Evolutionary conservation across 2,888 invertebrate species (phyloP).

Genomic region (Camponotus fellah): DNA sequence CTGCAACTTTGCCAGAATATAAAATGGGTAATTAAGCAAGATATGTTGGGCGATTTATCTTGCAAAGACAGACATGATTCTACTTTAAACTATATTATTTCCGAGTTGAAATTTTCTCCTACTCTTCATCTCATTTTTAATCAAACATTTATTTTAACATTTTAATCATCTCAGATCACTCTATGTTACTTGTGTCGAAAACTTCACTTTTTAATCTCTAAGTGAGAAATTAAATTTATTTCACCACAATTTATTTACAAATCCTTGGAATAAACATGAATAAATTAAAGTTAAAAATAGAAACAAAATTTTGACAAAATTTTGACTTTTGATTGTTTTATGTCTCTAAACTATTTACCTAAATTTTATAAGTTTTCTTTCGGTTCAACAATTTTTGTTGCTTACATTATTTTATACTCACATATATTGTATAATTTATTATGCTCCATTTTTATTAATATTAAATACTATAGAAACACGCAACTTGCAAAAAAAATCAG

Average conservation of each 20-base stretch:
- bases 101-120: neutral
- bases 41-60: neutral
- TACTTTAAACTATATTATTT: neutral
- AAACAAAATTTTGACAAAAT: neutral
- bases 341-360: too few species aligned
- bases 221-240: neutral
- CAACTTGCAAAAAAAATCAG: neutral
- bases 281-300: neutral
- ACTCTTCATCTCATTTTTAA: neutral
- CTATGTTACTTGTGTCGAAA: neutral
- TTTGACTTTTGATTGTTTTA: neutral
- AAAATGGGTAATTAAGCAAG: constrained; percentile 25
- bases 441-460: neutral
- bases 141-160: neutral
- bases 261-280: neutral
- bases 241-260: neutral
- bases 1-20: neutral
- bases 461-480: neutral
- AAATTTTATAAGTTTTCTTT: neutral
- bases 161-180: neutral
- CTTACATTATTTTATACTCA: neutral
- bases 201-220: neutral
- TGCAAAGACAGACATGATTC: neutral
- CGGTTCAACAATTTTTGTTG: neutral
- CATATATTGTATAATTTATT: neutral